Percentiles rank a stretch among this genome's conserved stretches.
Conservation (phyloP, 1,140 invertebrate genomes). For the Fopius arisanus region DNA sequence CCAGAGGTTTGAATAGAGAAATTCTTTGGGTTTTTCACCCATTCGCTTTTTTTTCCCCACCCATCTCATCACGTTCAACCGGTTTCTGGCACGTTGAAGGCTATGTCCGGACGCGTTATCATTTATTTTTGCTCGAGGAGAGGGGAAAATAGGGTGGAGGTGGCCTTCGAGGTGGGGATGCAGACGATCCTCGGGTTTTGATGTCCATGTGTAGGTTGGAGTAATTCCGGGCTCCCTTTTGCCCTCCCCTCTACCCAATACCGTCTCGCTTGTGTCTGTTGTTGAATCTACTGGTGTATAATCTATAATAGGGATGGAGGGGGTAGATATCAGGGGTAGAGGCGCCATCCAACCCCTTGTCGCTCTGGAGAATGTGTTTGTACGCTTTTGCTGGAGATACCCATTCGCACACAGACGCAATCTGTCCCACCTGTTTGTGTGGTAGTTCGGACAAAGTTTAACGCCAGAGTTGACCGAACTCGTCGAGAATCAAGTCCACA, state of each 20-base stretch:
- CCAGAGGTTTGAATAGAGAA: neutral
- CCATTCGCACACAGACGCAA: conserved; percentile 9
- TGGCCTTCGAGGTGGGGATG: neutral
- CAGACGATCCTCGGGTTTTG: neutral
- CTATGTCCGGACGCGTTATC: conserved; percentile 18
- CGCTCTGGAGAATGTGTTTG: neutral
- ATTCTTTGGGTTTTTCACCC: neutral
- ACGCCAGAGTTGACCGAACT: conserved; percentile 17
- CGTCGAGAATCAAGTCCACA: conserved; percentile 3
- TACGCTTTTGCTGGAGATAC: neutral
- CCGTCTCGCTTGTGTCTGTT: conserved; percentile 27
- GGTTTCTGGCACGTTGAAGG: conserved; percentile 22
- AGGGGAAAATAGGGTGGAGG: conserved; percentile 20
- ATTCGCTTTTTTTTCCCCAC: neutral
- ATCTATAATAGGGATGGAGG: neutral
- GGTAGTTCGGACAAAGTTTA: conserved; percentile 28
- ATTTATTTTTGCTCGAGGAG: conserved; percentile 1
- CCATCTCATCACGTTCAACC: conserved; percentile 16
- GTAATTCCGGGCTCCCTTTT: neutral
- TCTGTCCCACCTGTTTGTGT: conserved; percentile 50
- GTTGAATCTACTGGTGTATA: conserved; percentile 21
- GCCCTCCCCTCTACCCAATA: neutral
- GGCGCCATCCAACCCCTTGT: neutral
- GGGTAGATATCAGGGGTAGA: conserved; percentile 9
- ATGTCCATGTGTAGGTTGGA: neutral